Evolutionary conservation across 2,113 vertebrate species (phyloP).

Genomic region (Clarias gariepinus): DNA sequence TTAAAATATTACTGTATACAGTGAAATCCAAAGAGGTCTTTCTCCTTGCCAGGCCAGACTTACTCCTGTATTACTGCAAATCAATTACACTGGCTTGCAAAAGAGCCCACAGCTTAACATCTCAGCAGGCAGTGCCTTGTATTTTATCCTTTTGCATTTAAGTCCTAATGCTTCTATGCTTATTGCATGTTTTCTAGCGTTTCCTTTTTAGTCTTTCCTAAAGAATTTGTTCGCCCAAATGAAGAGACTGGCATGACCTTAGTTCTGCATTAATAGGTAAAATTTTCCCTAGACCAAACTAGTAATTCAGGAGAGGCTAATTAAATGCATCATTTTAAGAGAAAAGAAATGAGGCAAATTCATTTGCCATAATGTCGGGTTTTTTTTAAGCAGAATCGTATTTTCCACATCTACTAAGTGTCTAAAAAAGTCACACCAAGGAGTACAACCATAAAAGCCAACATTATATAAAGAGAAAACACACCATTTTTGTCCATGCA

Average conservation of each 20-base stretch:
- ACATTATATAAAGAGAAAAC: not conserved
- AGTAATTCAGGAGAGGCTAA: not conserved
- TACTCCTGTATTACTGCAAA: not conserved
- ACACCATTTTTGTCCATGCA: not conserved
- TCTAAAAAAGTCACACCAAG: not conserved
- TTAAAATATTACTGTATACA: not conserved
- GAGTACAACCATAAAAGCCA: not conserved
- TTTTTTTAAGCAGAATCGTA: not conserved
- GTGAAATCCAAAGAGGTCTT: not conserved
- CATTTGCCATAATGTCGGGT: not conserved
- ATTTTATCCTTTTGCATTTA: not conserved
- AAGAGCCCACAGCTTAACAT: not conserved
- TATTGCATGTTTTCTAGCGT: not conserved
- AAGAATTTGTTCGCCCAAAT: not conserved
- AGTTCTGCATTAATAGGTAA: not conserved
- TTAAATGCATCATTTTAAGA: not conserved
- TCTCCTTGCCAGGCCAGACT: not conserved
- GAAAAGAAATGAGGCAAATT: not conserved
- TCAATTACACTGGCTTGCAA: constrained; percentile 3
- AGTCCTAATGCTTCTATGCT: not conserved
- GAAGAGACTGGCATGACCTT: not conserved
- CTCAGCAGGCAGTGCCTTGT: not conserved
- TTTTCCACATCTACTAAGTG: not conserved
- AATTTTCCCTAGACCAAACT: not conserved
- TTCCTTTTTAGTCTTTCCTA: not conserved